phyloP scores from a whole-genome alignment of 2,113 vertebrate species.

The Tenebrosternarchus preto region DNA sequence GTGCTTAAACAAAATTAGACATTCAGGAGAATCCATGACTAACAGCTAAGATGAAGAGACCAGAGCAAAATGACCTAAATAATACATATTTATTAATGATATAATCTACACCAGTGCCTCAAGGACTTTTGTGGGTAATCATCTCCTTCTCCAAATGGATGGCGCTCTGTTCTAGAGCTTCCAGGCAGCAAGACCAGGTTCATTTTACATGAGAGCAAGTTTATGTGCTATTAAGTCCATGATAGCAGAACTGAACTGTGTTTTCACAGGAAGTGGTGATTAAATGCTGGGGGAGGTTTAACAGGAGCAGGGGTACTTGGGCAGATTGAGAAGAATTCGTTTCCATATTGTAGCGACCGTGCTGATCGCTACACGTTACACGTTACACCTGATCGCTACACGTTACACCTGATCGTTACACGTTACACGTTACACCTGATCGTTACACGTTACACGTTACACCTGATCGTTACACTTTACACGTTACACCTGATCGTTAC shows the following conservation, averaged over 20 bases:
- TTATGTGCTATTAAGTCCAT: slow-evolving; percentile 46
- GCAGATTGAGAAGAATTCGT: slow-evolving; percentile 69
- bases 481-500: too few species aligned
- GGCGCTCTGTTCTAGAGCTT: not conserved
- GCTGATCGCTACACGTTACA: too few species aligned
- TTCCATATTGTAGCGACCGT: slow-evolving; percentile 55
- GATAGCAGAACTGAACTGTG: slow-evolving; percentile 68
- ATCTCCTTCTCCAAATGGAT: too few species aligned
- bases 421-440: too few species aligned
- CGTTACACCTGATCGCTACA: too few species aligned
- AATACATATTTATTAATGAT: not conserved
- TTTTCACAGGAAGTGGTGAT: slow-evolving; percentile 67
- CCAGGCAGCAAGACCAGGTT: not conserved
- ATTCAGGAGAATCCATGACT: not conserved
- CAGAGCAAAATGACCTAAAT: not conserved
- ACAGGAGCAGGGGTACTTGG: slow-evolving; percentile 69
- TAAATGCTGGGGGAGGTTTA: slow-evolving; percentile 65
- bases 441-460: too few species aligned
- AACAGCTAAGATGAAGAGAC: not conserved
- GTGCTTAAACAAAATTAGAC: not conserved
- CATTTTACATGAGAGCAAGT: not conserved
- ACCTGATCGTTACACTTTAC: too few species aligned
- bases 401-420: too few species aligned
- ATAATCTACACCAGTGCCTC: not conserved
- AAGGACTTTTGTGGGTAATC: too few species aligned